phyloP scores from a whole-genome alignment of 2,113 vertebrate genomes.

The Microtus richardsoni region DNA sequence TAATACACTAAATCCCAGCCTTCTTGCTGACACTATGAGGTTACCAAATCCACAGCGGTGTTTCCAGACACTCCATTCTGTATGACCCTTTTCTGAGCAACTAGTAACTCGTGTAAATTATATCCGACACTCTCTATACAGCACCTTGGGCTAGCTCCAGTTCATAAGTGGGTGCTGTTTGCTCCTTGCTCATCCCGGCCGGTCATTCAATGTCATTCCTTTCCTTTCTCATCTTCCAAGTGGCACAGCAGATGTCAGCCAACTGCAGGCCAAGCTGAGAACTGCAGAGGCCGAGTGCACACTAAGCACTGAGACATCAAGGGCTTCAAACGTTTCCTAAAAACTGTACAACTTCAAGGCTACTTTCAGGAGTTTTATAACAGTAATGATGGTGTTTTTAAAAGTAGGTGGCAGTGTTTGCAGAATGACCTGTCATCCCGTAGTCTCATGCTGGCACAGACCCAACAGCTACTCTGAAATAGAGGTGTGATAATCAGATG shows the following conservation, averaged over 20 bases:
- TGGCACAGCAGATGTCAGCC: neutral
- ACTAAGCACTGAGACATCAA: neutral
- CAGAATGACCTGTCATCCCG: neutral
- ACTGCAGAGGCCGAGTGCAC: neutral
- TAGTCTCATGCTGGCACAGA: neutral
- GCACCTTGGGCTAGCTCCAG: neutral
- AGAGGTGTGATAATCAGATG: neutral
- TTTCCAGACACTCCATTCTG: neutral
- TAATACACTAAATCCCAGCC: neutral
- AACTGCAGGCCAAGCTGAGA: neutral
- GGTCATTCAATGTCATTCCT: neutral
- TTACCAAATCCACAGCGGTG: neutral
- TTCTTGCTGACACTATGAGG: neutral
- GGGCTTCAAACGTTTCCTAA: neutral
- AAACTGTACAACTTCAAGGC: neutral
- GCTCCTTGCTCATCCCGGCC: neutral
- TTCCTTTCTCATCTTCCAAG: neutral
- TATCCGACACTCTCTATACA: neutral
- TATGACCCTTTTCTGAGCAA: neutral
- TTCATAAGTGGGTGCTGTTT: neutral
- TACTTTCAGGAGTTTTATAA: neutral
- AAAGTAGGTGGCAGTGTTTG: neutral
- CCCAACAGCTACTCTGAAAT: neutral
- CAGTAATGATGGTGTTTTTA: neutral
- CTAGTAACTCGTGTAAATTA: neutral